Evolutionary conservation across 2,888 invertebrate genomes (phyloP).

Genomic region (Cyrtodaria siliqua): DNA sequence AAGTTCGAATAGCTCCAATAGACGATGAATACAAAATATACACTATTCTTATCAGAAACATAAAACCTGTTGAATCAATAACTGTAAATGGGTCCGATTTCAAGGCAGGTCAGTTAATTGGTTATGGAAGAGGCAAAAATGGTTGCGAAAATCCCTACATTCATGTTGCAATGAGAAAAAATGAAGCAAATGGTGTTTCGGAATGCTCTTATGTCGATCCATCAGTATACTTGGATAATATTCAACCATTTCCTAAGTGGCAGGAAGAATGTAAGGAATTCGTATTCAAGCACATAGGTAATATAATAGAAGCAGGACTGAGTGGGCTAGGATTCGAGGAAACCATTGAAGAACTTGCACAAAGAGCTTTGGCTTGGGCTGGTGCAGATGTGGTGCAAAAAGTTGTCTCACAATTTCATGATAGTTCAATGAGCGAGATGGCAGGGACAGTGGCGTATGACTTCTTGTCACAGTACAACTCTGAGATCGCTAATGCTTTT

Average conservation of each 20-base stretch:
- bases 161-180: no score
- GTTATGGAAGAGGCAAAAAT: no score
- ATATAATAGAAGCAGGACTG: slow-evolving; percentile 40
- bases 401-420: background rate
- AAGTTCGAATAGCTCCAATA: no score
- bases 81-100: no score
- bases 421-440: background rate
- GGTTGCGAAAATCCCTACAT: no score
- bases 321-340: slow-evolving; percentile 13
- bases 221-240: slow-evolving; percentile 51
- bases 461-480: no score
- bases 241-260: slow-evolving; percentile 53
- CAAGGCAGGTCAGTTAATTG: no score
- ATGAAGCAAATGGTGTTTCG: slow-evolving; percentile 7
- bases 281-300: slow-evolving; percentile 57
- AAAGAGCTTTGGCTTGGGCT: slow-evolving; percentile 2
- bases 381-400: slow-evolving; percentile 1
- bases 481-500: no score
- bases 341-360: slow-evolving; percentile 21
- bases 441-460: no score
- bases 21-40: no score
- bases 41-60: no score
- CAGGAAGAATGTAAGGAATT: slow-evolving; percentile 62
- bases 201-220: slow-evolving; percentile 62
- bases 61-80: no score